Evolutionary conservation across 2,888 invertebrate genomes (phyloP).

Genomic region (Ochropleura leucogaster): DNA sequence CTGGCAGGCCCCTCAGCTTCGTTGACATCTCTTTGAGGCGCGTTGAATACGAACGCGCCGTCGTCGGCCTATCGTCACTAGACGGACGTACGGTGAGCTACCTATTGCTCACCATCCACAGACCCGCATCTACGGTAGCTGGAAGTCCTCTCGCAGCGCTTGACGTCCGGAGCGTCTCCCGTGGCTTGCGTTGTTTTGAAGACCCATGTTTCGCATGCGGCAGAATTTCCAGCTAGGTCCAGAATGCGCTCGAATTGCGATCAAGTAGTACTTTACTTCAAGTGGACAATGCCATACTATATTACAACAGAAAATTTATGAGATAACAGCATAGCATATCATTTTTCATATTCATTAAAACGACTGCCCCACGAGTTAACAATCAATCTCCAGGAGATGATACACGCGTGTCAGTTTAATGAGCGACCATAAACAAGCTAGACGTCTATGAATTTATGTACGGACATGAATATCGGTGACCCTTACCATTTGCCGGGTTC

Average conservation of each 20-base stretch:
- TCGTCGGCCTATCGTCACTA: too few relatives aligned
- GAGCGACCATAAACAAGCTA: conserved; percentile 12
- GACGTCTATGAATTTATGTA: conserved; percentile 37
- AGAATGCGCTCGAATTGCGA: neutral
- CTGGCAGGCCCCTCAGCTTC: too few relatives aligned
- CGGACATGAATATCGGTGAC: conserved; percentile 41
- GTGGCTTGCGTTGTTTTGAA: neutral
- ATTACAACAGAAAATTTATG: neutral
- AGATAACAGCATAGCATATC: conserved; percentile 19
- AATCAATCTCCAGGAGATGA: conserved; percentile 17
- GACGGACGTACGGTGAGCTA: too few relatives aligned
- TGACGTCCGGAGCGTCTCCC: too few relatives aligned
- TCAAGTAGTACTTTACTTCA: neutral
- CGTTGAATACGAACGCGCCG: too few relatives aligned
- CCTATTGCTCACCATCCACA: too few relatives aligned
- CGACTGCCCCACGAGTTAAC: conserved; percentile 3
- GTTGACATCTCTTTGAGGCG: too few relatives aligned
- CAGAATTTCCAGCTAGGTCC: neutral
- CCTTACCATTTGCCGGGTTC: conserved; percentile 21
- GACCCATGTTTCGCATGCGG: neutral
- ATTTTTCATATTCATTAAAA: conserved; percentile 20
- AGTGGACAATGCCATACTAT: neutral
- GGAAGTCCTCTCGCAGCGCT: too few relatives aligned
- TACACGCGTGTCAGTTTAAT: conserved; percentile 5
- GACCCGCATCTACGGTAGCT: too few relatives aligned